A percentile compares a stretch with the other conserved stretches of the same genome.
These are phyloP conservation scores for Drosophila subquinaria DNA, from an alignment of 2,888 invertebrate genomes.

Conservation along the genomic window DNA sequence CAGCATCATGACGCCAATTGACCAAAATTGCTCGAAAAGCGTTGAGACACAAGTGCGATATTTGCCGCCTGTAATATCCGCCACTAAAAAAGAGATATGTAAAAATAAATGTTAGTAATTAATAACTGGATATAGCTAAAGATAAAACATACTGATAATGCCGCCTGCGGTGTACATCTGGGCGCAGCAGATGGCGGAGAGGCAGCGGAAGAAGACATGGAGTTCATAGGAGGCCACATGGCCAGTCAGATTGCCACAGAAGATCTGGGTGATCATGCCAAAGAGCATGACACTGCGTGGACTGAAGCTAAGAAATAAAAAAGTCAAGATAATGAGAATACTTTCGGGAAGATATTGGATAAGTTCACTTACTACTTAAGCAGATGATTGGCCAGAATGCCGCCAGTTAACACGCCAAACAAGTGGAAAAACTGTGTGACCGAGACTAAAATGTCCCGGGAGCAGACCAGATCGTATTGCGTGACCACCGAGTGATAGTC, in stretches of 20 bases:
- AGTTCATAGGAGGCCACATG: conserved; percentile 85
- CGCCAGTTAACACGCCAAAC: conserved; percentile 86
- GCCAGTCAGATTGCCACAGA: conserved; percentile 85
- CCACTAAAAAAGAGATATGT: conserved; percentile 73
- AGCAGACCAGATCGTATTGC: conserved; percentile 86
- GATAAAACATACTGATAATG: conserved; percentile 85
- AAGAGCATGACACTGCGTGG: conserved; percentile 85
- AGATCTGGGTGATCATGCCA: conserved; percentile 86
- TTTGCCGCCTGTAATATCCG: conserved; percentile 85
- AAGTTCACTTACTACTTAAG: conserved; percentile 84
- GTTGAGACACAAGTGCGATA: conserved; percentile 84
- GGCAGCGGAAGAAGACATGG: conserved; percentile 86
- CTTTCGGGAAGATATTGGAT: background rate
- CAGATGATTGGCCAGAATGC: conserved; percentile 85
- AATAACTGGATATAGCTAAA: background rate
- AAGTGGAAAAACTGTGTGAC: conserved; percentile 86
- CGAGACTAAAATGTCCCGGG: conserved; percentile 86
- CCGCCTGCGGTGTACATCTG: conserved; percentile 86
- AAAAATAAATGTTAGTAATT: background rate
- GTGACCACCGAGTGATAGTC: conserved; percentile 85
- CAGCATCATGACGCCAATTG: conserved; percentile 86
- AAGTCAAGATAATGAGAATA: background rate
- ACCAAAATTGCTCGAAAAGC: conserved; percentile 86
- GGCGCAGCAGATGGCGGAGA: conserved; percentile 86
- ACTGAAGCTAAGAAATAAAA: conserved; percentile 82